Percentiles rank a stretch among this genome's conserved stretches.
Conservation (phyloP, 2,113 vertebrate species). For the Periophthalmus modestus region DNA sequence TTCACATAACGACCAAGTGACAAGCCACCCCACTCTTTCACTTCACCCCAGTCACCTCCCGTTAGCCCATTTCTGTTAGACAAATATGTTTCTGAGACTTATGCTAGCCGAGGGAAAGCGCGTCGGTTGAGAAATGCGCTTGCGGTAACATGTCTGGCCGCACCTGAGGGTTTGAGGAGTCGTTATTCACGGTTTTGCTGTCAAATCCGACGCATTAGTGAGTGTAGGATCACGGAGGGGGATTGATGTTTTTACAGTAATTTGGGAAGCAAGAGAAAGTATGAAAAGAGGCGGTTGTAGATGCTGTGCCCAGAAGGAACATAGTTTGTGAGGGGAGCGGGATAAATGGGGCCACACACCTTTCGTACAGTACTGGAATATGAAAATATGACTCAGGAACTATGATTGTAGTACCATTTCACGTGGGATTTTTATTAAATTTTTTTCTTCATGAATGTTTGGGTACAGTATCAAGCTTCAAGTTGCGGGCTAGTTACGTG, state of each 20-base stretch:
- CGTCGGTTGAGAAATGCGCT: conserved; percentile 20
- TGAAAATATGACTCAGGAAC: neutral
- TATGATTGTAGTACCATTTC: neutral
- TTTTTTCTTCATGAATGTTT: neutral
- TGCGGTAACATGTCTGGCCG: conserved; percentile 45
- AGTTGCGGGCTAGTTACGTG: too few species aligned
- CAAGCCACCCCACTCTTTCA: neutral
- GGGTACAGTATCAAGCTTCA: too few species aligned
- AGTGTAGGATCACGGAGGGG: conserved; percentile 31
- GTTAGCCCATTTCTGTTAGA: conserved; percentile 39
- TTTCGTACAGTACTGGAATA: conserved; percentile 14
- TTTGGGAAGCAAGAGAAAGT: conserved; percentile 59
- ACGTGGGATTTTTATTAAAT: neutral
- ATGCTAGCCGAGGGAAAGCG: conserved; percentile 30
- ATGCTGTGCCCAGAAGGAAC: conserved; percentile 36
- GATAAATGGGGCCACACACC: conserved; percentile 33
- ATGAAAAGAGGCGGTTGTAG: conserved; percentile 40
- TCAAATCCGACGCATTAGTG: conserved; percentile 40
- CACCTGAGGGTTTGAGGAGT: conserved; percentile 43
- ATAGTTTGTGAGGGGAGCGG: conserved; percentile 36
- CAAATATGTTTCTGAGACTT: conserved; percentile 20
- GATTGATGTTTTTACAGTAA: conserved; percentile 65
- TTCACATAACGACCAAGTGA: conserved; percentile 1
- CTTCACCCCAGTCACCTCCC: conserved; percentile 4
- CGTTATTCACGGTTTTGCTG: conserved; percentile 57